Percentiles rank a stretch among this genome's conserved stretches.
Evolutionary conservation across 2,888 invertebrate genomes (phyloP).

Genomic region (Andrena flavipes): DNA sequence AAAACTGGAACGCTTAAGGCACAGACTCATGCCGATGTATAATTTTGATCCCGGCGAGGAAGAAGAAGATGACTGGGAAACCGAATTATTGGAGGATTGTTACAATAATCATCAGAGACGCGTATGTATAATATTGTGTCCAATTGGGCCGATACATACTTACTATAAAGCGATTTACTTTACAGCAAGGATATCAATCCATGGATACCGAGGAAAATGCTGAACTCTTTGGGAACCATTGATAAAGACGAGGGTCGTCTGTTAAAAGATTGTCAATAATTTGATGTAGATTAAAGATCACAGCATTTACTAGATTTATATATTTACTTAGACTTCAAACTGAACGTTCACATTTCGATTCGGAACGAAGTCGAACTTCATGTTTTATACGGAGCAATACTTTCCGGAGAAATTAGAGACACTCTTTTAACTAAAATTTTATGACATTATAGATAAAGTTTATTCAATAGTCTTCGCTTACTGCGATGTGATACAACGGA

Average conservation of each 20-base stretch:
- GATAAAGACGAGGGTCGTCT: constrained; percentile 52
- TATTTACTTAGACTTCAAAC: constrained; percentile 32
- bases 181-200: constrained; percentile 82
- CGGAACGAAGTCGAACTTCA: constrained; percentile 30
- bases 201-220: constrained; percentile 82
- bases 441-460: neutral
- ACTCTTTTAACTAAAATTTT: constrained; percentile 11
- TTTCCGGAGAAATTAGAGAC: constrained; percentile 15
- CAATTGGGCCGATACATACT: constrained; percentile 23
- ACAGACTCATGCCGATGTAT: constrained; percentile 89
- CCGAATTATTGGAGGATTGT: constrained; percentile 86
- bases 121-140: constrained; percentile 69
- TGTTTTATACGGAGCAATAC: constrained; percentile 37
- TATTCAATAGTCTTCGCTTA: constrained; percentile 5
- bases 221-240: constrained; percentile 80
- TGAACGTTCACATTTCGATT: constrained; percentile 47
- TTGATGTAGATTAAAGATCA: constrained; percentile 39
- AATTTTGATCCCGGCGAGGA: constrained; percentile 89
- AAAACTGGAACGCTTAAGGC: constrained; percentile 87
- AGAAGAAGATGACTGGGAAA: constrained; percentile 89
- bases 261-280: constrained; percentile 46
- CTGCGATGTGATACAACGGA: constrained; percentile 17
- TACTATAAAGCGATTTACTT: constrained; percentile 72
- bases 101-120: constrained; percentile 81
- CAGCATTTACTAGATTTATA: constrained; percentile 56